A percentile compares a stretch with the other conserved stretches of the same genome.
phyloP scores from a whole-genome alignment of 1,140 invertebrate species.

The Trachelipus rathkii region DNA sequence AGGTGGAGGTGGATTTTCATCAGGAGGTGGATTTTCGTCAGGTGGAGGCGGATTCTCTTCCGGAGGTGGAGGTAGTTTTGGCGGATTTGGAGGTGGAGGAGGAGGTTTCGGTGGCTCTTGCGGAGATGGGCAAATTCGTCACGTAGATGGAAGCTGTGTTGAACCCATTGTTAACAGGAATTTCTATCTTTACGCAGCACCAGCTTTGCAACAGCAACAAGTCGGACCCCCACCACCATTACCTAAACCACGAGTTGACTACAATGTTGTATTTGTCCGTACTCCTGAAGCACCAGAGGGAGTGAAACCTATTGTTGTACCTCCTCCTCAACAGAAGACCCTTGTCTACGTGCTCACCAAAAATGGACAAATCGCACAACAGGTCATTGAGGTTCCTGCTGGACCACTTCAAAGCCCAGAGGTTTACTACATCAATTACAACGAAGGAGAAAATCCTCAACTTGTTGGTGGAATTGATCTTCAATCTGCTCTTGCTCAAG shows the following conservation, averaged over 20 bases:
- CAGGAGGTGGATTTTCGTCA: background rate
- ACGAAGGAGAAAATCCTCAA: too few species aligned
- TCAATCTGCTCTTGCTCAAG: too few species aligned
- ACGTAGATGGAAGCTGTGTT: constrained; percentile 39
- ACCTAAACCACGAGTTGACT: too few species aligned
- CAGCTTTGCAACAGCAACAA: too few species aligned
- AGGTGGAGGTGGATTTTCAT: background rate
- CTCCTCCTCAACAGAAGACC: constrained; percentile 17
- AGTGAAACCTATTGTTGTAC: constrained; percentile 13
- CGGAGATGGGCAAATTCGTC: constrained; percentile 28
- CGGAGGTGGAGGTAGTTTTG: background rate
- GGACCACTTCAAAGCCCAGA: too few species aligned
- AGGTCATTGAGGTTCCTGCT: too few species aligned
- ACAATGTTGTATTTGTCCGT: constrained; percentile 14
- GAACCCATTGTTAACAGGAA: constrained; percentile 34
- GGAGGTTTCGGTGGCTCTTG: constrained; percentile 8
- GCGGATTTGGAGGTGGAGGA: background rate
- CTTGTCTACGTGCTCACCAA: too few species aligned
- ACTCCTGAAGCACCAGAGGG: constrained; percentile 13
- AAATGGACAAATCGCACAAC: too few species aligned
- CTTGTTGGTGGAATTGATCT: too few species aligned
- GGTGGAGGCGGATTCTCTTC: background rate
- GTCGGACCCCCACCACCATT: too few species aligned
- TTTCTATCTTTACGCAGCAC: constrained; percentile 35
- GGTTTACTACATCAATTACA: too few species aligned